phyloP scores from a whole-genome alignment of 2,113 vertebrate genomes.

The Drymodes brunneopygia region DNA sequence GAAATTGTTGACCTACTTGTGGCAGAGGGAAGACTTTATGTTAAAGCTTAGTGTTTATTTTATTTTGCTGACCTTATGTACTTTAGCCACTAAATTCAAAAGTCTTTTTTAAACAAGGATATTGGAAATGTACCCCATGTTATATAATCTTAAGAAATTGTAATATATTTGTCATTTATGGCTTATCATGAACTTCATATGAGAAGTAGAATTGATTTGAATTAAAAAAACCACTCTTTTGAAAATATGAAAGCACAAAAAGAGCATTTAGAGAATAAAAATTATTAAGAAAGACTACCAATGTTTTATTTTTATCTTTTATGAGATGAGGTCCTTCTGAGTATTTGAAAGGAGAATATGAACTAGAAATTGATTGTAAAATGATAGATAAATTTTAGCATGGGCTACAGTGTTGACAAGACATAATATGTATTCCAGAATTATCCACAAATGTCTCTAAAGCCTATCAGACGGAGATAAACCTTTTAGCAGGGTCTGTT shows the following conservation, averaged over 20 bases:
- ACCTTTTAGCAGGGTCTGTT: not conserved
- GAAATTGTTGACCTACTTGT: not conserved
- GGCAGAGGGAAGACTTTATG: not conserved
- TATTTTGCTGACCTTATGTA: not conserved
- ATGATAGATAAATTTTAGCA: not conserved
- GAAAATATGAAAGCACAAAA: not conserved
- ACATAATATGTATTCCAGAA: not conserved
- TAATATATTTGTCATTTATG: not conserved
- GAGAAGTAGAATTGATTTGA: not conserved
- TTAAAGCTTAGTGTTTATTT: not conserved
- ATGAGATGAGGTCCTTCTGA: not conserved
- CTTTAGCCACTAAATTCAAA: not conserved
- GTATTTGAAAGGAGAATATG: not conserved
- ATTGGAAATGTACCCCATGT: not conserved
- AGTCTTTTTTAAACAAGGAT: not conserved
- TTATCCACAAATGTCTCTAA: not conserved
- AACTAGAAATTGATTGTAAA: not conserved
- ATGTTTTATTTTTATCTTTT: not conserved
- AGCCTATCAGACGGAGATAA: not conserved
- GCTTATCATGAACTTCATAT: not conserved
- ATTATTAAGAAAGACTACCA: not conserved
- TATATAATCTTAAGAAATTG: not conserved
- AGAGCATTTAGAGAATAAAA: not conserved
- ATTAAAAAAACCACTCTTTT: not conserved
- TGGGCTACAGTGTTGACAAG: not conserved